Evolutionary conservation across 2,888 invertebrate genomes (phyloP).

Genomic region (Caenorhabditis sinica): DNA sequence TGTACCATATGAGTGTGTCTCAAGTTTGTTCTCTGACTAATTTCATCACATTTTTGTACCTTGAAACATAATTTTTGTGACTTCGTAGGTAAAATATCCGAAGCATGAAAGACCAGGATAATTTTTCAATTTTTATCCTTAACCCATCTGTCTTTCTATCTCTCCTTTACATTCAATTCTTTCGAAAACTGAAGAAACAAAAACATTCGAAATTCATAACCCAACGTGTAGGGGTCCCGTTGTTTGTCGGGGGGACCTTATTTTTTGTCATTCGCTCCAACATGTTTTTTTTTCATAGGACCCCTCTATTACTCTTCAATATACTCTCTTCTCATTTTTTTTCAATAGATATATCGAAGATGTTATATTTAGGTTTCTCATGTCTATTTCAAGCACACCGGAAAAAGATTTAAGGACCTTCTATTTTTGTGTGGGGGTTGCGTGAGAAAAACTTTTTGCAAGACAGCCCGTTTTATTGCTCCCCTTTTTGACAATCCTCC

Average conservation of each 20-base stretch:
- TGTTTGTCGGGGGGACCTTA: not conserved
- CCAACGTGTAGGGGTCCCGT: conserved; percentile 1
- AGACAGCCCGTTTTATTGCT: conserved; percentile 43
- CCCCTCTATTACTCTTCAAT: not conserved
- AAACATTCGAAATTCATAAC: conserved; percentile 30
- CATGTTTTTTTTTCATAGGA: conserved; percentile 3
- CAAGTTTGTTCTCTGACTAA: conserved; percentile 16
- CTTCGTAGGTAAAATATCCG: too few relatives aligned
- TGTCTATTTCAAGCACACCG: conserved; percentile 42
- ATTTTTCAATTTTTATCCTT: not conserved
- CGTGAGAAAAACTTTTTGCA: conserved; percentile 48
- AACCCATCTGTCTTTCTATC: not conserved
- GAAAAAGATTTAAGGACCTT: conserved; percentile 12
- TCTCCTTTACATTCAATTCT: not conserved
- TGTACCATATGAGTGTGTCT: conserved; percentile 7
- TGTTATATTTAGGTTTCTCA: conserved; percentile 44
- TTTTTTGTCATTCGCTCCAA: not conserved
- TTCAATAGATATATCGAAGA: not conserved
- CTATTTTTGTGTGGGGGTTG: conserved; percentile 39
- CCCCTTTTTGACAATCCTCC: not conserved
- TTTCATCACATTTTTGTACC: conserved; percentile 9
- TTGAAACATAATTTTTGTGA: not conserved
- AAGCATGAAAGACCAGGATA: not conserved
- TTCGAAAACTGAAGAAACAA: not conserved
- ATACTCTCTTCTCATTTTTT: conserved; percentile 5